Evolutionary conservation across 2,888 invertebrate species (phyloP).

Genomic region (Meandrusa payeni): DNA sequence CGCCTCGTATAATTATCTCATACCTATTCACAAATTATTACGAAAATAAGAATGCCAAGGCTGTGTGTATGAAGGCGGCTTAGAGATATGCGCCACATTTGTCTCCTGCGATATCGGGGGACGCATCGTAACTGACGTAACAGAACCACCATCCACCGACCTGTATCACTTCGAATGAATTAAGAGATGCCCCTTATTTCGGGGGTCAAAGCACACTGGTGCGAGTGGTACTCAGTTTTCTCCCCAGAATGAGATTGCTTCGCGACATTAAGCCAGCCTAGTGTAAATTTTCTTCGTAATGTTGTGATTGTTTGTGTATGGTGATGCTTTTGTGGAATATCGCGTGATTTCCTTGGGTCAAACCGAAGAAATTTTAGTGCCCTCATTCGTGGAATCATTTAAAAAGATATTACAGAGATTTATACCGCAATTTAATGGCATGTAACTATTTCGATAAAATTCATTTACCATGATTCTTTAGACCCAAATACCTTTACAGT

Average conservation of each 20-base stretch:
- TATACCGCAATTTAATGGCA: too few species aligned
- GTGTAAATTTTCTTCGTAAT: constrained; percentile 75
- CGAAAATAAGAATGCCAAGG: constrained; percentile 61
- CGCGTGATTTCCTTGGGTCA: constrained; percentile 57
- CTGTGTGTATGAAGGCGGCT: constrained; percentile 50
- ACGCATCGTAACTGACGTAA: constrained; percentile 62
- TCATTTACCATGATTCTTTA: too few species aligned
- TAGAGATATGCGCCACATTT: constrained; percentile 63
- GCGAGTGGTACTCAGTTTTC: constrained; percentile 55
- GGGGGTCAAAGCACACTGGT: constrained; percentile 50
- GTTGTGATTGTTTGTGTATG: constrained; percentile 59
- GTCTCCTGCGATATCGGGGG: constrained; percentile 66
- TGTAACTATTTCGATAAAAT: too few species aligned
- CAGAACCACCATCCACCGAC: constrained; percentile 46
- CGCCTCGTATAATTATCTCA: constrained; percentile 14
- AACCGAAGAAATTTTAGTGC: constrained; percentile 39
- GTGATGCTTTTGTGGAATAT: constrained; percentile 39
- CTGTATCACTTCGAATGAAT: constrained; percentile 35
- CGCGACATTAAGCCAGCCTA: constrained; percentile 75
- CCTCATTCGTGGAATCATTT: constrained; percentile 35
- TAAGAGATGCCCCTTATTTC: constrained; percentile 35
- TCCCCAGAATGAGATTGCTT: constrained; percentile 72
- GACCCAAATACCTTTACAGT: too few species aligned
- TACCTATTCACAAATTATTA: constrained; percentile 28
- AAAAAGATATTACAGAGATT: too few species aligned